These are phyloP conservation scores for Syndactyla subalaris DNA, from an alignment of 2,797 vertebrate genomes.

Conservation along the genomic window DNA sequence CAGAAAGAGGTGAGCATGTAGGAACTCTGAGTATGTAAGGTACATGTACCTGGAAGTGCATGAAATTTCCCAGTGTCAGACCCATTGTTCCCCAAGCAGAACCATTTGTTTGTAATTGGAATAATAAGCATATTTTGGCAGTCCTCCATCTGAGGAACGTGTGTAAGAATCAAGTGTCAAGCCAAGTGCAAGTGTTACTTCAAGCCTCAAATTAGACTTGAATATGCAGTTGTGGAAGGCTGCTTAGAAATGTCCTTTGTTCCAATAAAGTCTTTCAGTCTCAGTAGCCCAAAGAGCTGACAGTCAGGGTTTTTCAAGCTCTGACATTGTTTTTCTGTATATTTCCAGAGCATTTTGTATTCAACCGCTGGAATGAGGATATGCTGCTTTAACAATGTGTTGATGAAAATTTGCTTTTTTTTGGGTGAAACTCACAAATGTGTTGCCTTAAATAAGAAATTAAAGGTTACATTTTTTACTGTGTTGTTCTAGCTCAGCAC, in stretches of 20 bases:
- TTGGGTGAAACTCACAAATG: background rate
- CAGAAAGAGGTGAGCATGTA: background rate
- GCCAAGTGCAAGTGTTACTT: background rate
- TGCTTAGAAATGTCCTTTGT: background rate
- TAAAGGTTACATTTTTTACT: background rate
- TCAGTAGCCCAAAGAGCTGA: background rate
- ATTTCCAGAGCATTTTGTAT: background rate
- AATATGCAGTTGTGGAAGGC: background rate
- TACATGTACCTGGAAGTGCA: background rate
- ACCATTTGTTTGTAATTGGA: constrained; percentile 23
- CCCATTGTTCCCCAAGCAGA: background rate
- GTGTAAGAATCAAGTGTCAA: background rate
- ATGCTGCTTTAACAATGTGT: background rate
- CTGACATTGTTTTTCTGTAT: background rate
- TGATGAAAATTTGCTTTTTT: background rate
- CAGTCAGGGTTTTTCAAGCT: background rate
- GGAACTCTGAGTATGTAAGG: fast-evolving
- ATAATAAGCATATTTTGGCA: constrained; percentile 8
- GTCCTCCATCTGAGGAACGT: background rate
- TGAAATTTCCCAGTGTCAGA: background rate
- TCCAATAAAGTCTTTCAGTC: background rate
- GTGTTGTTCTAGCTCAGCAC: background rate
- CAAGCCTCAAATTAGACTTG: background rate
- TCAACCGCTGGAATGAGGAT: background rate
- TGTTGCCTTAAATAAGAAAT: background rate